Conservation (phyloP, 2,888 invertebrate species). For the Anarsia innoxiella region DNA sequence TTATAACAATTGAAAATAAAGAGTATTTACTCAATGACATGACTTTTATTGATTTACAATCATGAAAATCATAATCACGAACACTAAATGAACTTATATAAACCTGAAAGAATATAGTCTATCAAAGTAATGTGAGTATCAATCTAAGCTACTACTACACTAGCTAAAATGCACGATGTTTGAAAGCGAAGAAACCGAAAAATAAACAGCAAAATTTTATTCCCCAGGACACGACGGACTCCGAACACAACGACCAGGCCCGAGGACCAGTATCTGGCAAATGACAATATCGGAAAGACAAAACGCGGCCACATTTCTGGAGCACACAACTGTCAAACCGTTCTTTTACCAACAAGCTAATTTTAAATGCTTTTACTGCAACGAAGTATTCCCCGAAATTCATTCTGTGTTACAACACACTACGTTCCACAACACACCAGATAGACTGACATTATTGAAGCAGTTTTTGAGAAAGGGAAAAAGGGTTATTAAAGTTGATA, state of each 20-base stretch:
- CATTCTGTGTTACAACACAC: constrained; percentile 50
- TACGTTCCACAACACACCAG: constrained; percentile 39
- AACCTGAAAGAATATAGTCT: too few species aligned
- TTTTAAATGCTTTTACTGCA: constrained; percentile 66
- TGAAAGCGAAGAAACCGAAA: too few species aligned
- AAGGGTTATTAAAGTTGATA: constrained; percentile 61
- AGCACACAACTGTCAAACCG: constrained; percentile 53
- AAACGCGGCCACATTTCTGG: constrained; percentile 61
- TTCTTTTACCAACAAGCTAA: constrained; percentile 65
- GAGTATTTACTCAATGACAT: too few species aligned
- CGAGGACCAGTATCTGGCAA: constrained; percentile 63
- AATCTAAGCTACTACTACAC: too few species aligned
- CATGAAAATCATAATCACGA: too few species aligned
- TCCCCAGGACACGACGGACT: constrained; percentile 31
- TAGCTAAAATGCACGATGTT: too few species aligned
- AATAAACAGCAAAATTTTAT: constrained; percentile 23
- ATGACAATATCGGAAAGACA: constrained; percentile 63
- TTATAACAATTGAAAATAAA: too few species aligned
- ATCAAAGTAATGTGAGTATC: too few species aligned
- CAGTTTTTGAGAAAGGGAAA: constrained; percentile 59
- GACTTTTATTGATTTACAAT: too few species aligned
- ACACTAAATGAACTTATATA: too few species aligned
- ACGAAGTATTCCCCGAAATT: constrained; percentile 57
- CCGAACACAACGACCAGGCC: constrained; percentile 33
- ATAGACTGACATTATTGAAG: constrained; percentile 44